Conservation (phyloP, 2,797 vertebrate genomes). For the Rhadinocentrus ornatus region DNA sequence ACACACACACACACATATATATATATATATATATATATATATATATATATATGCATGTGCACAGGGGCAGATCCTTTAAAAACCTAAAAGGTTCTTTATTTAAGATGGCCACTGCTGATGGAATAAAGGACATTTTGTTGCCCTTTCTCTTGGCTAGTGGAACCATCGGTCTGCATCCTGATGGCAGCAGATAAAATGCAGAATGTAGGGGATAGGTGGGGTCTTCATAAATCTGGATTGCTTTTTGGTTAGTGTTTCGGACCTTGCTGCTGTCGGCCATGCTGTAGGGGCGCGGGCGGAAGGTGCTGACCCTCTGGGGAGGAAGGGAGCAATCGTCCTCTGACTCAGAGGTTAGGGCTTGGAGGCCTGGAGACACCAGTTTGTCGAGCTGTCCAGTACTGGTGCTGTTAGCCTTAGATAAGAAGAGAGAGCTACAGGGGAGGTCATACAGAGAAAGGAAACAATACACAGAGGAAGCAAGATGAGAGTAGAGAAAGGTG, state of each 20-base stretch:
- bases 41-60: no score
- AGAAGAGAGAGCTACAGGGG: constrained; percentile 73
- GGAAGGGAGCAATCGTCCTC: constrained; percentile 76
- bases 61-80: no score
- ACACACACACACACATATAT: no score
- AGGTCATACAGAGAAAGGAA: constrained; percentile 35
- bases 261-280: constrained; percentile 87
- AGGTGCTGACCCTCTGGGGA: constrained; percentile 83
- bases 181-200: no score
- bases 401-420: constrained; percentile 87
- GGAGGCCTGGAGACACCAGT: constrained; percentile 70
- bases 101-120: no score
- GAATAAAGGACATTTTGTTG: no score
- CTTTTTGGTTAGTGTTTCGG: constrained; percentile 27
- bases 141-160: no score
- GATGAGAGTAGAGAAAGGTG: constrained; percentile 19
- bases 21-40: no score
- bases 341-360: constrained; percentile 72
- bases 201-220: no score
- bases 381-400: constrained; percentile 87
- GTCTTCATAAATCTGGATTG: no score
- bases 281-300: constrained; percentile 88
- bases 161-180: no score
- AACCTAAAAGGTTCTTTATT: no score
- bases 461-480: constrained; percentile 22